Conservation (phyloP, 1,140 invertebrate species). For the Ctenoplectra terminalis region DNA sequence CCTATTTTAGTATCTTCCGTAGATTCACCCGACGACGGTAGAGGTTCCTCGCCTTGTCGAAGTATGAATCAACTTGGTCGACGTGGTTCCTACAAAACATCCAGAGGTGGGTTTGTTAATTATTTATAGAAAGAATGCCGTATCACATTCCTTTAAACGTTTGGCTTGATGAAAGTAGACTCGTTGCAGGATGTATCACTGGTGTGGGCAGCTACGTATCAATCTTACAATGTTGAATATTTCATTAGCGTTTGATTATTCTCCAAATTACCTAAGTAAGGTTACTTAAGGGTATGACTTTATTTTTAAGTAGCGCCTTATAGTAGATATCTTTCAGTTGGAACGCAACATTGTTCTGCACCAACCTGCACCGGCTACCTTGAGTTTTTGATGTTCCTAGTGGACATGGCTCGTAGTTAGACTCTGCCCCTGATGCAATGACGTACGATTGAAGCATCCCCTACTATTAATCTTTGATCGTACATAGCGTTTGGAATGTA, state of each 20-base stretch:
- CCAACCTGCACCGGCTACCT: conserved; percentile 76
- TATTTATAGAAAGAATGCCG: conserved; percentile 51
- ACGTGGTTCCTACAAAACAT: conserved; percentile 93
- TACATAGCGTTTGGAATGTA: conserved; percentile 78
- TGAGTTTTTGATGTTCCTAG: conserved; percentile 70
- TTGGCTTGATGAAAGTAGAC: conserved; percentile 73
- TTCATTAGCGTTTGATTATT: conserved; percentile 67
- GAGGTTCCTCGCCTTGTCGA: conserved; percentile 88
- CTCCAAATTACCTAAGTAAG: conserved; percentile 54
- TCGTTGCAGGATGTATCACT: conserved; percentile 71
- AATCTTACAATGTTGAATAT: conserved; percentile 63
- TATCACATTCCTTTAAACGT: conserved; percentile 65
- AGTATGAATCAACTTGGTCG: conserved; percentile 88
- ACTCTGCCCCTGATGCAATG: conserved; percentile 61
- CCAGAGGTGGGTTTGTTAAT: conserved; percentile 87
- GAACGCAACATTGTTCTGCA: conserved; percentile 78
- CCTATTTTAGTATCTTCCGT: conserved; percentile 84
- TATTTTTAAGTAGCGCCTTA: conserved; percentile 72
- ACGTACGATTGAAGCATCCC: conserved; percentile 67
- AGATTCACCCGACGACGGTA: conserved; percentile 92
- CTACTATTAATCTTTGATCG: conserved; percentile 66
- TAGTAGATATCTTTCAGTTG: conserved; percentile 75
- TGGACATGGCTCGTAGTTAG: conserved; percentile 75
- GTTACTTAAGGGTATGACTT: conserved; percentile 63
- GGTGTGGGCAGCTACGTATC: conserved; percentile 67